Evolutionary conservation across 1,140 invertebrate species (phyloP), one percentile per base, ranked within the genome.

Genomic region (Cyphomyrmex costatus): DNA sequence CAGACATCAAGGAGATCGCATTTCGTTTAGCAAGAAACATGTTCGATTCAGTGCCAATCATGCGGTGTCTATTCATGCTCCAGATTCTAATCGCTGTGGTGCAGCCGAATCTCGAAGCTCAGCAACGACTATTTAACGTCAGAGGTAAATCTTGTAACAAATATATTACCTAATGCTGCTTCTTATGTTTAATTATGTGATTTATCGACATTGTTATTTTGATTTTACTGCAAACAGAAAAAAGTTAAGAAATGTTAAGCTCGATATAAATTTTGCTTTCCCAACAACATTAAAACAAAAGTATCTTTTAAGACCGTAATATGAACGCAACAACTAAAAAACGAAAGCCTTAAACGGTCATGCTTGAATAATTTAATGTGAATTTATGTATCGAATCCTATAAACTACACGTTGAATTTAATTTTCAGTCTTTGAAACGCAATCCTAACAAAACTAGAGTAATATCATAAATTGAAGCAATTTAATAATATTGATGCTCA

Each of bases 51-150:
- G 42, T 68, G 24, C 71, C 77, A 86, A 91, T 70, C 68, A 92
- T 92, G 91, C 79, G 65, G 66, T 87, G 84, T 63, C 82, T 89
- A 33, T 70, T 91, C 85, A 86, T 92, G 61, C 80, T 92, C 36
- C 89, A 86, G 85, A 74, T 88, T 33, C 68, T 89, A 76, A 83
- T 91, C 88, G 73, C 80, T 51, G 68, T 88, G 76, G 70, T 70
- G 63, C 86, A 89, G 21, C 63, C 87, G 51, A 80, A 80, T 27
- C 85, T 84, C 24, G 87, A 88, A 30, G 77, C 84, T 7, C 70
- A 61, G 16, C 71, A 84, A 8, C 79, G 71, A 79, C 66, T 73
- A 46, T 56, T 80, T 14, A 84, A 84, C 56, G 78, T 90, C 58
- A 89, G 86, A 78, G 91, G 91, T 92, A 66, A 92, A 87, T 90